Base-by-base conservation (phyloP, 2,113 vertebrate species). In the Myodes glareolus region DNA sequence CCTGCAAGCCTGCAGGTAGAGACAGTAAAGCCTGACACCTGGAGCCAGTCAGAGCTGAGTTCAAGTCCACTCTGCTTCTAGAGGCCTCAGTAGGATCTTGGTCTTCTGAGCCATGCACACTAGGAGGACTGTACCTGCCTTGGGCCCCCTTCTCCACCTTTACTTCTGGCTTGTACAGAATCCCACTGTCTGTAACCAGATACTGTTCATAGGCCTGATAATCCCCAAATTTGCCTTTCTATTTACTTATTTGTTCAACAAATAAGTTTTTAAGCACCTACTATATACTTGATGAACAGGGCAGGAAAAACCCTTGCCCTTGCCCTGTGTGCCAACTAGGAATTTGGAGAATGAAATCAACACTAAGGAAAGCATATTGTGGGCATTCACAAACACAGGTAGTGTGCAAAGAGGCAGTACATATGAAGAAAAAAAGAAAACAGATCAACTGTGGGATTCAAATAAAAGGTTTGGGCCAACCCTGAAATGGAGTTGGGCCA, bases 311-410 rank as follows among this genome's bases (percentile, higher is more conserved):
- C 16, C 25, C 55, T 6, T 29, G 67, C 16, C 23, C 5, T 10
- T 42, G 42, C 23, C 52, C 50, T 72, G 7, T 55, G 63, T 63
- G n/a, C 27, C 8, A 25, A 10, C 31, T 25, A 31, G n/a, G n/a
- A 75, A 80, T 58, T 42, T 17, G 17, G 81, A 14, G 6, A 17
- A 21, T 31, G 14, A 85, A 85, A 52, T 42, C 55, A 7, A 1
- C 5, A 16, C 10, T 0, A 17, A 2, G 8, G 33, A 67, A 86
- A 45, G 4, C 9, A 8, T 3, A 27, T 0, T 0, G 3, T 4
- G 19, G 25, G 25, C 3, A 4, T 3, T 19, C 1, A 1, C 47
- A 8, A 0, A n/a, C 11, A 4, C 7, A 0, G 17, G n/a, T 1
- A 1, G 63, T 8, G 13, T 68, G 5, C 4, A 8, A 52, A 67